Evolutionary conservation across 2,888 invertebrate genomes (phyloP), one percentile per base, ranked within the genome.

Genomic region (Eupithecia subfuscata): DNA sequence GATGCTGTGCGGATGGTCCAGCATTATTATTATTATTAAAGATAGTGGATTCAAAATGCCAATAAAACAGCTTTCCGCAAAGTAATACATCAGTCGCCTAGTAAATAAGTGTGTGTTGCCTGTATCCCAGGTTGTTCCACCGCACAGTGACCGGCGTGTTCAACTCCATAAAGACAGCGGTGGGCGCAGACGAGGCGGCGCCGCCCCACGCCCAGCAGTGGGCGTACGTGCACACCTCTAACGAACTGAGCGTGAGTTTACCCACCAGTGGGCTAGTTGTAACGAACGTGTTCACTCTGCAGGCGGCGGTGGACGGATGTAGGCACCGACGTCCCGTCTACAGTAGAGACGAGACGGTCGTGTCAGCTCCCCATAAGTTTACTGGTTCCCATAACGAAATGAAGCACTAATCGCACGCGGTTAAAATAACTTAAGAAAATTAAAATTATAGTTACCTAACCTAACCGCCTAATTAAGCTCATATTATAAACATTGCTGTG

Each of bases 91-190:
- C 14, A 25, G 60, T 60, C 0, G 60, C 12, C 12, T 14, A 14
- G 60, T 25, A 5, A 64, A 2, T 64, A 2, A 22, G 6, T 43
- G 52, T 56, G 18, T 8, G 40, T n/a, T 11, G 3, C 52, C 0
- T 67, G 16, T 25, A 6, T 69, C n/a, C 0, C 84, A 96, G 97
- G 90, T 91, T 97, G 86, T 95, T 97, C 85, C 97, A 97, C 0
- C 96, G 97, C 86, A 97, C 97, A 0, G 97, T 97, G 80, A 97
- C 97, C 1, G 97, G 97, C 0, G 97, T 97, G 79, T 96, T 97
- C 87, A 97, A 97, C 89, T 97, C 97, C 0, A 94, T 97, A 68
- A 96, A 96, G 88, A 97, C 97, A 34, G 97, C 97, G 0, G 95
- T 95, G 64, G 94, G 94, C 0, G 94, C 89, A 0, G 93, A 93